Evolutionary conservation across 2,888 invertebrate species (phyloP), one percentile per base, ranked within the genome.

Genomic region (Ormyrus pomaceus): DNA sequence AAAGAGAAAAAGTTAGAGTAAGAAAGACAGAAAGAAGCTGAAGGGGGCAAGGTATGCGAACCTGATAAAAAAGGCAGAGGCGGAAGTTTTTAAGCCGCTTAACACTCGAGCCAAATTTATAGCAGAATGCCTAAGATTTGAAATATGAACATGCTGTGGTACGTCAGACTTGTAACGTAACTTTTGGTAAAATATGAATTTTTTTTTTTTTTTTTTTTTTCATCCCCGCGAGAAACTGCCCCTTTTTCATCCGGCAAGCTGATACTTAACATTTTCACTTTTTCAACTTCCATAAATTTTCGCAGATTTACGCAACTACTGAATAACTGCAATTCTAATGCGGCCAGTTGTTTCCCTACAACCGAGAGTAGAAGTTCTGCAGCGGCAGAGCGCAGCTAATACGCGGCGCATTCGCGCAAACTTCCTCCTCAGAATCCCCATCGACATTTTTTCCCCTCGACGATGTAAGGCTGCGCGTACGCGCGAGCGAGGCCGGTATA

Each of bases 31-130:
- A 64, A 58, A 61, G 62, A 34, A 50, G n/a, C 50, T 46, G 55
- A 10, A 70, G 19, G 51, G 48, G n/a, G 48, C 34, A 66, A 58
- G 56, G 72, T 50, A 79, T 61, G 50, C 46, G 73, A 66, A 62
- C 62, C 79, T 69, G 79, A 79, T 79, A 79, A 79, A 79, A 74
- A 79, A 62, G 74, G 66, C 61, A 45, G 59, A 48, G 62, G 64
- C 50, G 84, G 84, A 85, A 85, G 87, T 86, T 83, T 87, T 85
- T 87, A 86, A 87, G 87, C 87, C 81, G 85, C 87, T 87, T 86
- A 85, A 81, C 83, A 76, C 77, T 80, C 81, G 75, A 84, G 82
- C 80, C 82, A 82, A 84, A 87, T 86, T 85, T 85, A 84, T 84
- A 79, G 81, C 80, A 58, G 59, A 69, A 72, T 78, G 51, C 61